Conservation (phyloP, 35 echinoderm and acorn worm species). For the Apostichopus californicus region DNA sequence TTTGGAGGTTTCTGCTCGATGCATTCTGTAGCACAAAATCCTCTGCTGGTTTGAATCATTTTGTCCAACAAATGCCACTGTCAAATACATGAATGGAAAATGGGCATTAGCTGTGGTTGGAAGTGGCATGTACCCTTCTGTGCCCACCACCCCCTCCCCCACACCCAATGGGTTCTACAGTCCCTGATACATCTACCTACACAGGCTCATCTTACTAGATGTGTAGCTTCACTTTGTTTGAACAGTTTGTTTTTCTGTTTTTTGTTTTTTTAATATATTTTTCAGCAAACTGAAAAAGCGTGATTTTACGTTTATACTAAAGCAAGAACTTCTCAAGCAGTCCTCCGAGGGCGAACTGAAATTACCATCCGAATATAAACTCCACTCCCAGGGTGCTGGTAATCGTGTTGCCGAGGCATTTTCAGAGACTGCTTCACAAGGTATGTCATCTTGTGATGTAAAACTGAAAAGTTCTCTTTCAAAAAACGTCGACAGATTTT, state of each 20-base stretch:
- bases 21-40: too few relatives aligned
- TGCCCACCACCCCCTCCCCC: not conserved
- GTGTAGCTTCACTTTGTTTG: not conserved
- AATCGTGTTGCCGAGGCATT: conserved; percentile 64
- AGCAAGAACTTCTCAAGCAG: conserved; percentile 46
- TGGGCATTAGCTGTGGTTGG: too few relatives aligned
- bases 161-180: not conserved
- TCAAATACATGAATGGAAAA: too few relatives aligned
- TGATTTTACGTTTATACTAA: conserved; percentile 76
- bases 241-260: not conserved
- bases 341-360: conserved; percentile 58
- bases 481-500: too few relatives aligned
- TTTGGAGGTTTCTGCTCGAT: too few relatives aligned
- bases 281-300: conserved; percentile 74
- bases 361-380: conserved; percentile 67
- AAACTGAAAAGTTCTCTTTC: too few relatives aligned
- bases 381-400: conserved; percentile 67
- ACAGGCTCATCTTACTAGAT: too few relatives aligned
- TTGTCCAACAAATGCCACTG: too few relatives aligned
- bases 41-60: too few relatives aligned
- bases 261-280: not conserved
- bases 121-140: not conserved
- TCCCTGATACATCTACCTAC: too few relatives aligned
- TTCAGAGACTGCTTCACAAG: conserved; percentile 48
- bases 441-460: conserved; percentile 5